A percentile compares a stretch with the other conserved stretches of the same genome.
Evolutionary conservation across 1,140 invertebrate genomes (phyloP).

Genomic region (Drosophila hydei): DNA sequence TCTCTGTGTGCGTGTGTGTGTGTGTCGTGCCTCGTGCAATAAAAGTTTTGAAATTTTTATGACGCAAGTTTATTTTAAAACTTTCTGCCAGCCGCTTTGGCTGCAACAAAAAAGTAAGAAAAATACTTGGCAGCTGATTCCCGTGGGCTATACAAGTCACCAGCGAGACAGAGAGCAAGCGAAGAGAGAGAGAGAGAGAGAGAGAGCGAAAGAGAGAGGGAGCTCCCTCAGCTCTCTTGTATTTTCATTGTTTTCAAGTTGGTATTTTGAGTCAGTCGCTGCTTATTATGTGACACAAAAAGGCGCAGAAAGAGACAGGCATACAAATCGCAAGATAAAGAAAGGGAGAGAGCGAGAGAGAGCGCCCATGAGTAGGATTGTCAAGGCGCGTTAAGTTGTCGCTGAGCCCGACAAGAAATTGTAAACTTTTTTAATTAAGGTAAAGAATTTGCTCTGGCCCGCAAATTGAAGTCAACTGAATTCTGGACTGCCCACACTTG

Average conservation of each 20-base stretch:
- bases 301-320: neutral
- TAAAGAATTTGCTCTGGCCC: conserved; percentile 67
- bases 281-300: conserved; percentile 69
- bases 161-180: conserved; percentile 14
- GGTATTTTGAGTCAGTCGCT: conserved; percentile 65
- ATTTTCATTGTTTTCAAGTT: conserved; percentile 68
- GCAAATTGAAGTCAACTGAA: conserved; percentile 35
- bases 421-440: conserved; percentile 81
- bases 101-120: conserved; percentile 11
- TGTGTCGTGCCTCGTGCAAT: conserved; percentile 34
- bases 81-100: conserved; percentile 64
- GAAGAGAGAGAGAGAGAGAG: neutral
- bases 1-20: conserved; percentile 9
- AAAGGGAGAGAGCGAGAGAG: neutral
- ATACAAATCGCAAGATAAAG: neutral
- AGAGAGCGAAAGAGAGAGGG: conserved; percentile 3
- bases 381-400: conserved; percentile 44
- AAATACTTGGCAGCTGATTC: conserved; percentile 71
- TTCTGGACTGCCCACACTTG: conserved; percentile 19
- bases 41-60: conserved; percentile 77
- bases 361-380: neutral
- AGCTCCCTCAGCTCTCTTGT: conserved; percentile 31
- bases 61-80: conserved; percentile 80
- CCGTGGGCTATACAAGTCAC: conserved; percentile 50
- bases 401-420: conserved; percentile 57